Base-by-base conservation (phyloP, 2,888 invertebrate genomes). In the Dicranocentrus wangi region DNA sequence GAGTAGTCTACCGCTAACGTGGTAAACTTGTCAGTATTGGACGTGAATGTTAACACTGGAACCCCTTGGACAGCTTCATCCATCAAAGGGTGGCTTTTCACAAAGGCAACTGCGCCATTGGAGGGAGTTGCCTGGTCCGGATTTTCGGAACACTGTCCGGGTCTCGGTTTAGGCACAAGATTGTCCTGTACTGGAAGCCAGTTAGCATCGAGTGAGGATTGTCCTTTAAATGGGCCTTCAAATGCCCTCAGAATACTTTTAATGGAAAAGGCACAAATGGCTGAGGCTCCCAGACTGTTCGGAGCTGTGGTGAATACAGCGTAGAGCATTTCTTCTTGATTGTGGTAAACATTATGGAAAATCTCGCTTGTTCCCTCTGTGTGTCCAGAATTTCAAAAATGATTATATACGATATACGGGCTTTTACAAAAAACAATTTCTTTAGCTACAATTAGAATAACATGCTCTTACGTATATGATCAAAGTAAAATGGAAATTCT, bases 401-500 rank as follows among this genome's bases (percentile, higher is more conserved):
- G 7, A 5, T 39, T 39, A 39, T n/a, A n/a, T 8, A 51, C 39
- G 39, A 43, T 42, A 8, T 2, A n/a, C 23, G 93, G n/a, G n/a
- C n/a, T n/a, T n/a, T n/a, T n/a, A n/a, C n/a, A n/a, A n/a, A n/a
- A n/a, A n/a, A n/a, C n/a, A n/a, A n/a, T n/a, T n/a, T n/a, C n/a
- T n/a, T n/a, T n/a, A n/a, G n/a, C n/a, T n/a, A n/a, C n/a, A n/a
- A n/a, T n/a, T n/a, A n/a, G n/a, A n/a, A 39, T 39, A 8, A 8
- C 13, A 39, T 39, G 13, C 7, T 13, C 95, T 94, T 92, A 97
- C 97, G 96, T 88, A 98, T 95, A 92, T 98, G 97, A 90, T 98
- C 94, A 90, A 98, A 98, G 90, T 98, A 97, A 90, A 98, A 98
- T 8, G 98, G 98, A 90, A 94, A 96, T 88, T 97, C 96, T 87